Evolutionary conservation across 92 coral and sea anemone genomes (phyloP).

Genomic region (Zoanthus sansibaricus): DNA sequence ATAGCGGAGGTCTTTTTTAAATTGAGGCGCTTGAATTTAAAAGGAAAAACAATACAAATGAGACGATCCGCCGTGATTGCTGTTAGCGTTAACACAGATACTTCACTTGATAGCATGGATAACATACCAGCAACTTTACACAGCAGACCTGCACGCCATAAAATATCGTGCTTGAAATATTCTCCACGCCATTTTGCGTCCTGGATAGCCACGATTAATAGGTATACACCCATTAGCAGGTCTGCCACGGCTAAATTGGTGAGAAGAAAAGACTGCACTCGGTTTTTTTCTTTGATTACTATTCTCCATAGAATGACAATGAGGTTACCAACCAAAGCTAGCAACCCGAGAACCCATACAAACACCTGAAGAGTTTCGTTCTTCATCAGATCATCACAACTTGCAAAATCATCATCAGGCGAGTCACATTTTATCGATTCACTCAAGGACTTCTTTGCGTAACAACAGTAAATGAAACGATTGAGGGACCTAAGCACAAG

Average conservation of each 20-base stretch:
- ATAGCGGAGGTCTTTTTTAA: neutral
- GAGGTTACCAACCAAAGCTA: conserved; percentile 61
- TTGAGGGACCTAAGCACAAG: conserved; percentile 43
- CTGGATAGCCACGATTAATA: conserved; percentile 55
- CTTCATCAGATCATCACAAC: conserved; percentile 66
- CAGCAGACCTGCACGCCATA: conserved; percentile 53
- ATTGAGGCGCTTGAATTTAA: conserved; percentile 39
- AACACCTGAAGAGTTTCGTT: conserved; percentile 39
- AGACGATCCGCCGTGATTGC: conserved; percentile 63
- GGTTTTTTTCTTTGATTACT: conserved; percentile 31
- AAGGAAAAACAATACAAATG: conserved; percentile 57
- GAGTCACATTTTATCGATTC: conserved; percentile 5
- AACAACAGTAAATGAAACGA: conserved; percentile 57
- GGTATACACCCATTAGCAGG: conserved; percentile 72
- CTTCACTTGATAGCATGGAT: conserved; percentile 65
- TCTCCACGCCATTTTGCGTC: conserved; percentile 60
- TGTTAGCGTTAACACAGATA: conserved; percentile 57
- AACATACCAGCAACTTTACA: conserved; percentile 58
- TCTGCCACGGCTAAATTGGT: conserved; percentile 67
- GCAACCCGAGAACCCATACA: conserved; percentile 61
- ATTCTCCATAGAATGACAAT: conserved; percentile 49
- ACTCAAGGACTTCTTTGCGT: conserved; percentile 41
- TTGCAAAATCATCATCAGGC: conserved; percentile 53
- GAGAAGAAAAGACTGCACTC: conserved; percentile 61
- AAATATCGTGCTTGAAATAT: conserved; percentile 56